Conservation (phyloP, 2,888 invertebrate species). For the Cinara cedri region DNA sequence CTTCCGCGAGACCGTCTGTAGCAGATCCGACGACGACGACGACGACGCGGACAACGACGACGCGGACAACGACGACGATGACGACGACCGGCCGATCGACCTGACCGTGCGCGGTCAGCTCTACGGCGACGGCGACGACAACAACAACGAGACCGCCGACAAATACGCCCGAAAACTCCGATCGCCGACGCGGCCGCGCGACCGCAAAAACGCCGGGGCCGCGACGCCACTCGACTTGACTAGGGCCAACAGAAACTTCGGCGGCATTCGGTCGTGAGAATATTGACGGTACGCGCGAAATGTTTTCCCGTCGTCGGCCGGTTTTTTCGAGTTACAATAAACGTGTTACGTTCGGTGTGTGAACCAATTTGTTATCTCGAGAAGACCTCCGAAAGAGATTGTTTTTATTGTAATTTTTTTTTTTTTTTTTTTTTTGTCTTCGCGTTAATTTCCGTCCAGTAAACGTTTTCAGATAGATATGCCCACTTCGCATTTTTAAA, state of each 20-base stretch:
- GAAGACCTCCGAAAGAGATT: background rate
- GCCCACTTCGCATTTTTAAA: background rate
- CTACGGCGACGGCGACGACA: background rate
- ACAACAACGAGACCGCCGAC: background rate
- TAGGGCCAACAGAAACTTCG: background rate
- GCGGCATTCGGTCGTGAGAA: background rate
- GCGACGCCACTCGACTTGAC: constrained; percentile 14
- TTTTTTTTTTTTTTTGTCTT: background rate
- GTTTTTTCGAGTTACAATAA: background rate
- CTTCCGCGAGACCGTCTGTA: background rate
- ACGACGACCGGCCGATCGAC: background rate
- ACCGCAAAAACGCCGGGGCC: too few relatives aligned
- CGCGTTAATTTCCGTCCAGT: background rate
- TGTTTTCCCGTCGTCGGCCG: too few relatives aligned
- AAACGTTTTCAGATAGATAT: too few relatives aligned
- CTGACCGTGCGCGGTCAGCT: background rate
- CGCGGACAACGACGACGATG: too few relatives aligned
- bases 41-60: too few relatives aligned
- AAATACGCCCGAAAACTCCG: background rate
- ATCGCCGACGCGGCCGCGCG: background rate
- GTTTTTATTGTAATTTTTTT: too few relatives aligned
- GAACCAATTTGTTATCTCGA: background rate
- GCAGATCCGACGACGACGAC: background rate
- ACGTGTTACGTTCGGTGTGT: too few relatives aligned
- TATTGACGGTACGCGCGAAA: too few relatives aligned